These are phyloP conservation scores for Catharus minimus DNA, from an alignment of 2,113 vertebrate genomes.

Conservation along the genomic window DNA sequence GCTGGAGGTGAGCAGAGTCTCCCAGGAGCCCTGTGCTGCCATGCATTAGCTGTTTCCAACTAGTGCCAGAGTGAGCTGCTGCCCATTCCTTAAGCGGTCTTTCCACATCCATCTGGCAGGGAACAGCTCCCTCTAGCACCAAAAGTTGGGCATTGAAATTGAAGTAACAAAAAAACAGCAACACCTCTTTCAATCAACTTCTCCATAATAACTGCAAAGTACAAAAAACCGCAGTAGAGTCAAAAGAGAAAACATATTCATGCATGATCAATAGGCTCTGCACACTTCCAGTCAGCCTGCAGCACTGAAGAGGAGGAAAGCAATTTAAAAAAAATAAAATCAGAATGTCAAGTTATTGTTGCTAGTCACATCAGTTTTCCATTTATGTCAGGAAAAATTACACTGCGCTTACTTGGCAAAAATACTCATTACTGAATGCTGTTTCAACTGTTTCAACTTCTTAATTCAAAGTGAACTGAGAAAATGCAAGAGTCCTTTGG, in stretches of 20 bases:
- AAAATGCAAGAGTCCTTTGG: neutral
- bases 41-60: neutral
- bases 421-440: neutral
- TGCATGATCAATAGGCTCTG: neutral
- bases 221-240: neutral
- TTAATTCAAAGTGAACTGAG: neutral
- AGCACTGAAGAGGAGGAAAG: neutral
- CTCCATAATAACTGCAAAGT: neutral
- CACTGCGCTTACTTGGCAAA: neutral
- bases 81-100: neutral
- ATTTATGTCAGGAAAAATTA: neutral
- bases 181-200: neutral
- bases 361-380: neutral
- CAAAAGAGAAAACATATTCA: neutral
- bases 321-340: neutral
- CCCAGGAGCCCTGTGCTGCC: neutral
- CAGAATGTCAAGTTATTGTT: neutral
- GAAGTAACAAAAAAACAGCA: neutral
- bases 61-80: neutral
- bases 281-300: neutral
- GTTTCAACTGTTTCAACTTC: neutral
- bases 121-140: slow-evolving; percentile 60
- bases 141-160: neutral
- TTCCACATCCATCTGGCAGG: neutral
- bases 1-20: neutral